These are phyloP conservation scores for Blastobasis adustella DNA, from an alignment of 2,888 invertebrate genomes.

Conservation along the genomic window DNA sequence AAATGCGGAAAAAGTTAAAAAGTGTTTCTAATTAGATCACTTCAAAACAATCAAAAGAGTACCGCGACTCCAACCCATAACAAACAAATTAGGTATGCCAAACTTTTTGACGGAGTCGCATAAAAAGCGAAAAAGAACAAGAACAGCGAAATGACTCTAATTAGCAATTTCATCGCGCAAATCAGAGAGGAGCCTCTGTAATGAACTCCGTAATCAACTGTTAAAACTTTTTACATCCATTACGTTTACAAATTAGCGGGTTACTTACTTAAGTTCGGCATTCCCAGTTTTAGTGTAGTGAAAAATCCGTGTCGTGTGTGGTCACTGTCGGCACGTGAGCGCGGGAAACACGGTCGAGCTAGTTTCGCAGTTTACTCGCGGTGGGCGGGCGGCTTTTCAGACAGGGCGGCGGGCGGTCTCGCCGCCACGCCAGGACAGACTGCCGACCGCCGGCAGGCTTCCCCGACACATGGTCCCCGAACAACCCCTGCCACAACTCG, in stretches of 20 bases:
- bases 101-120: slow-evolving; percentile 9
- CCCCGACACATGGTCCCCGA: slow-evolving; percentile 67
- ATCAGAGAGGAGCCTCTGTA: neutral
- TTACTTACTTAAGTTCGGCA: slow-evolving; percentile 60
- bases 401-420: slow-evolving; percentile 33
- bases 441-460: slow-evolving; percentile 43
- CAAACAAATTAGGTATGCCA: slow-evolving; percentile 2
- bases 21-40: too few relatives aligned
- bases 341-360: neutral
- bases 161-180: slow-evolving; percentile 3
- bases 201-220: neutral
- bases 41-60: too few relatives aligned
- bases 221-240: too few relatives aligned
- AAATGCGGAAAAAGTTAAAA: too few relatives aligned
- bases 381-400: slow-evolving; percentile 24
- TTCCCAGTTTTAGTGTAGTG: slow-evolving; percentile 56
- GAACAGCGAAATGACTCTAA: slow-evolving; percentile 1
- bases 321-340: slow-evolving; percentile 18
- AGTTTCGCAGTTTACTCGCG: neutral
- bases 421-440: slow-evolving; percentile 26
- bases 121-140: slow-evolving; percentile 1
- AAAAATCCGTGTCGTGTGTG: slow-evolving; percentile 40
- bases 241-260: too few relatives aligned
- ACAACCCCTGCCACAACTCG: slow-evolving; percentile 61
- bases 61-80: too few relatives aligned